Conservation (phyloP, 2,797 vertebrate species). For the Gymnoscopelus braueri region DNA sequence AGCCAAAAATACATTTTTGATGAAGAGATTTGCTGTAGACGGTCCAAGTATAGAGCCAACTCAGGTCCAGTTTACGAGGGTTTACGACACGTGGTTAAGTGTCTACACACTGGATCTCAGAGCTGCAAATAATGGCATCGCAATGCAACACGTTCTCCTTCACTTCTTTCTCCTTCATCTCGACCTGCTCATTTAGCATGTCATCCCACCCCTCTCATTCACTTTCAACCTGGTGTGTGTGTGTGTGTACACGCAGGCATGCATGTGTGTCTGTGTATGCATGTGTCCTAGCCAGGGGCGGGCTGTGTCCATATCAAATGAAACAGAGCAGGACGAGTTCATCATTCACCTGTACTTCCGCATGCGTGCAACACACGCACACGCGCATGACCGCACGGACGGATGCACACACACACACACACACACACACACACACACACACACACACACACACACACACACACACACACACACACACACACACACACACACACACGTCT, state of each 20-base stretch:
- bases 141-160: no score
- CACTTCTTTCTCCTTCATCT: no score
- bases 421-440: conserved; percentile 22
- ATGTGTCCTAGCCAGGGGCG: conserved; percentile 48
- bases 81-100: no score
- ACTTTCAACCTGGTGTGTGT: not conserved
- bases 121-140: no score
- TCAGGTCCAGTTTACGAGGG: no score
- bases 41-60: no score
- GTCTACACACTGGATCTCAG: no score
- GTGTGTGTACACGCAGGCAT: conserved; percentile 7
- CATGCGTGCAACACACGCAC: not conserved
- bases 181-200: no score
- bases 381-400: not conserved
- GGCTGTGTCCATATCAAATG: conserved; percentile 51
- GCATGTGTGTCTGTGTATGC: conserved; percentile 12
- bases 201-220: no score
- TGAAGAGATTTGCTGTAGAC: no score
- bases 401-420: conserved; percentile 8
- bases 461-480: conserved; percentile 20
- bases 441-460: conserved; percentile 17
- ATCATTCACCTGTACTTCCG: conserved; percentile 64
- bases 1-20: no score
- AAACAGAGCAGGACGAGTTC: conserved; percentile 58
- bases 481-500: conserved; percentile 19